phyloP scores from a whole-genome alignment of 64 coral and sea anemone species.

The Montipora cactus region DNA sequence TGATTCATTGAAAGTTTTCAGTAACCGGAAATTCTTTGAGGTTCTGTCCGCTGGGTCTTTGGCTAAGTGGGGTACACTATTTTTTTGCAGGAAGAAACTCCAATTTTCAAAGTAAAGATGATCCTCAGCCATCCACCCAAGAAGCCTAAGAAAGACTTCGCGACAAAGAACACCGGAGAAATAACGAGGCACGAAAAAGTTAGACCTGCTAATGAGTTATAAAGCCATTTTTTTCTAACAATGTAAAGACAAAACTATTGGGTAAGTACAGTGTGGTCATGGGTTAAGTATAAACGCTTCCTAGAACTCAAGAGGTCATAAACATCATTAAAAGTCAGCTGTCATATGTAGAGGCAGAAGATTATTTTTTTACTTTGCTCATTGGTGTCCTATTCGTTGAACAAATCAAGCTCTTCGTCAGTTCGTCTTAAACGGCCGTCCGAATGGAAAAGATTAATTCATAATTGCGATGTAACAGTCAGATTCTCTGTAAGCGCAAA shows the following conservation, averaged over 20 bases:
- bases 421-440: not conserved
- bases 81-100: not conserved
- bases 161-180: not conserved
- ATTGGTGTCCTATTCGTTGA: not conserved
- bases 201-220: not conserved
- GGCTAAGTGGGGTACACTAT: constrained; percentile 18
- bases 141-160: not conserved
- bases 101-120: not conserved
- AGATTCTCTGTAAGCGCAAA: not conserved
- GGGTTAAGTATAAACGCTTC: not conserved
- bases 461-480: not conserved
- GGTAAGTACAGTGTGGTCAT: constrained; percentile 32
- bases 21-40: constrained; percentile 44
- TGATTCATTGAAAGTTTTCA: constrained; percentile 26
- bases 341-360: not conserved
- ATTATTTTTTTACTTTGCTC: not conserved
- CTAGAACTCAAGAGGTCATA: not conserved
- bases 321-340: not conserved
- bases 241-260: constrained; percentile 36
- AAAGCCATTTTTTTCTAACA: not conserved
- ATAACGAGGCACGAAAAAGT: not conserved
- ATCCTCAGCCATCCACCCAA: too few species aligned
- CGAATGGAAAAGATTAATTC: not conserved
- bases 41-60: not conserved
- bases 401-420: too few species aligned